These are phyloP conservation scores for Macropus fuliginosus DNA, from an alignment of 2,797 vertebrate genomes.

Conservation along the genomic window DNA sequence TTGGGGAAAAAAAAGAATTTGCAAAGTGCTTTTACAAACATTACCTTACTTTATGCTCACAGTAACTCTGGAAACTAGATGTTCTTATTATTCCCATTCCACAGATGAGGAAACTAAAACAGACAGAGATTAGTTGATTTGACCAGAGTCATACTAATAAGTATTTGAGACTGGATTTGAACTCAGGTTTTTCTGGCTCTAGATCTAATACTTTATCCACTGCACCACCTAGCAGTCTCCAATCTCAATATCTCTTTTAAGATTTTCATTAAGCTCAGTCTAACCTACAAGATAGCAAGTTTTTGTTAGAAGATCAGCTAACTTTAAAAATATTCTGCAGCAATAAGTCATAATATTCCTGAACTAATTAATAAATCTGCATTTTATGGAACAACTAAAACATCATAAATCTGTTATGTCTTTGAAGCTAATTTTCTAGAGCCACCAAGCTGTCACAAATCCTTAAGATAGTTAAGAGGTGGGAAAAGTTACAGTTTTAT, in stretches of 20 bases:
- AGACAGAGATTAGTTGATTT: not conserved
- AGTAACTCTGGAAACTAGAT: not conserved
- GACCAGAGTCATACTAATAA: not conserved
- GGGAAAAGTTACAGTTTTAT: not conserved
- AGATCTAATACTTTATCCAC: not conserved
- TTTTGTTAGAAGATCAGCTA: conserved; percentile 28
- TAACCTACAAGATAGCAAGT: conserved; percentile 39
- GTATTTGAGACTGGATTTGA: not conserved
- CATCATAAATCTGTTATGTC: conserved; percentile 13
- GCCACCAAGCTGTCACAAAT: conserved; percentile 33
- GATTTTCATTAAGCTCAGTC: conserved; percentile 22
- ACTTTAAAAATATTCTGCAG: conserved; percentile 38
- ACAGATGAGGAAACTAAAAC: not conserved
- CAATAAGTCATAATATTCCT: not conserved
- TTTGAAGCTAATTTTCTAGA: conserved; percentile 57
- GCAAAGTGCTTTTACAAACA: not conserved
- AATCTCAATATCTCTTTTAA: conserved; percentile 19
- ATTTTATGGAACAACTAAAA: conserved; percentile 45
- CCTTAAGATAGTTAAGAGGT: conserved; percentile 32
- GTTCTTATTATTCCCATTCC: not conserved
- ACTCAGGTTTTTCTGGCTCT: not conserved
- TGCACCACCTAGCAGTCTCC: not conserved
- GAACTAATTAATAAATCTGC: conserved; percentile 41
- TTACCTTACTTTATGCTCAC: not conserved
- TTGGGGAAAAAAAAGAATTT: not conserved